Base-by-base conservation (phyloP, 2,888 invertebrate genomes). In the Incurvaria masculella region DNA sequence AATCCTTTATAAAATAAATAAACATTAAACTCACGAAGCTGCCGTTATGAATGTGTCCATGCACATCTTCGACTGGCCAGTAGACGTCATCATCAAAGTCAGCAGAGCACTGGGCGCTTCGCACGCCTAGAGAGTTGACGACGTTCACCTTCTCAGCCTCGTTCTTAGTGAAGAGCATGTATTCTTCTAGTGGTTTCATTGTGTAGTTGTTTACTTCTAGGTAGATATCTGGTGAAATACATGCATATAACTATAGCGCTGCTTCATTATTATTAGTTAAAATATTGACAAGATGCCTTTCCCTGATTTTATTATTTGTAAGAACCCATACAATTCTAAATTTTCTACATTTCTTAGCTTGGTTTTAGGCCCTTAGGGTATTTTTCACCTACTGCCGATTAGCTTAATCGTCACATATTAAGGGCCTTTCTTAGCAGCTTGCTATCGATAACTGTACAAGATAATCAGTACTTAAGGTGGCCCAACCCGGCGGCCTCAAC, bases 141-240 rank as follows among this genome's bases (percentile, higher is more conserved):
- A 91, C 92, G 49, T 91, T 87, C 19, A 94, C 90, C 55, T 89
- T 89, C 63, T 92, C 90, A 19, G 89, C 86, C 47, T 88, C 90
- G 14, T 87, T 86, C 58, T 90, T 89, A 3, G 91, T 91, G 65
- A 91, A 93, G n/a, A 92, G 70, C 92, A 94, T 93, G 67, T 94
- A 94, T 61, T 94, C 94, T 67, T 94, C 93, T 44, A 94, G 68
- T 1, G 94, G 94, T 60, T 91, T 91, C 89, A 94, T 92, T 49
- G 80, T 76, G 55, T 87, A 81, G 51, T 86, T 86, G 63, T 93
- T 92, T 51, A 94, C 87, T 70, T 90, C 87, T 51, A 94, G 86
- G 55, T 91, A 87, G 43, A 94, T 89, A 67, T 94, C 94, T 94
- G 33, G 8, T 23, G 68, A 2, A 50, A 52, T 16, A 51, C 50